A percentile compares a stretch with the other conserved stretches of the same genome.
These are phyloP conservation scores for Lycophotia porphyrea DNA, from an alignment of 2,888 invertebrate genomes.

Conservation along the genomic window DNA sequence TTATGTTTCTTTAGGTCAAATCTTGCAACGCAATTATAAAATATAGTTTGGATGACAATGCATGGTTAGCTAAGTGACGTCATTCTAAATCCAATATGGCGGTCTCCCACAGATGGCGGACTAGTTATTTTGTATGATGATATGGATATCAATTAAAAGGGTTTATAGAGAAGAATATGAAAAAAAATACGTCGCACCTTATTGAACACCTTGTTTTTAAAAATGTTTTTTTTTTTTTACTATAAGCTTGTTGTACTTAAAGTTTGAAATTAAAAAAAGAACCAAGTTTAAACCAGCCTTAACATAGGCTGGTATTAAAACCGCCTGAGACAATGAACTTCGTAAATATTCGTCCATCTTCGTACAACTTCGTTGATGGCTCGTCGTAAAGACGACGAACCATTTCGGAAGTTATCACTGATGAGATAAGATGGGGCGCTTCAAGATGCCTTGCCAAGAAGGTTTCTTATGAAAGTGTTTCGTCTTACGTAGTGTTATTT, in stretches of 20 bases:
- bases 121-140: too few species aligned
- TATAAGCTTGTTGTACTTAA: background rate
- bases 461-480: constrained; percentile 25
- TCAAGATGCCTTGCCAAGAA: constrained; percentile 19
- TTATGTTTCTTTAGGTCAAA: too few species aligned
- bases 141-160: too few species aligned
- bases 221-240: too few species aligned
- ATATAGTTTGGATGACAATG: too few species aligned
- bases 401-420: constrained; percentile 46
- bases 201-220: too few species aligned
- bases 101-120: too few species aligned
- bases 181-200: too few species aligned
- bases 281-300: background rate
- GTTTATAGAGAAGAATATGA: too few species aligned
- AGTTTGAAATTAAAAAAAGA: background rate
- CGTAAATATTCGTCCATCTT: constrained; percentile 39
- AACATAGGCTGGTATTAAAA: constrained; percentile 2
- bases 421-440: constrained; percentile 44
- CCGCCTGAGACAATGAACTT: constrained; percentile 35
- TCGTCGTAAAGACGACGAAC: constrained; percentile 44
- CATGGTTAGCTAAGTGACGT: too few species aligned
- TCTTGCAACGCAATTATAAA: too few species aligned
- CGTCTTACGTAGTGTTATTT: background rate
- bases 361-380: constrained; percentile 48
- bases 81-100: too few species aligned